phyloP scores from a whole-genome alignment of 1,140 invertebrate genomes.

The Platyscapa corneri region DNA sequence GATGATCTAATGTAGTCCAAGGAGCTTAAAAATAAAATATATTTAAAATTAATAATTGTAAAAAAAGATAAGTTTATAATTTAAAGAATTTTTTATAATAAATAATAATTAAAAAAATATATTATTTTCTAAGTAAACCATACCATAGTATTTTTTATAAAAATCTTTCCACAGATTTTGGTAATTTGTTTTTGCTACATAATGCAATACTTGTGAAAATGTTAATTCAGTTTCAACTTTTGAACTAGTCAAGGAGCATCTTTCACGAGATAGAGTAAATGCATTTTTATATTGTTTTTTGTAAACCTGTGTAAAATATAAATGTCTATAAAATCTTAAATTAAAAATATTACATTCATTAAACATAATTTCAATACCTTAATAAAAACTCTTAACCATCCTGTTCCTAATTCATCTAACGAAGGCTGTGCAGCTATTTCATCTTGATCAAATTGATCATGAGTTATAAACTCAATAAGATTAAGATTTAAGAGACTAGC shows the following conservation, averaged over 20 bases:
- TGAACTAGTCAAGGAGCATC: slow-evolving; percentile 71
- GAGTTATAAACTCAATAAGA: slow-evolving; percentile 63
- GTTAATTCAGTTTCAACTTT: slow-evolving; percentile 79
- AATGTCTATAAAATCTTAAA: not conserved
- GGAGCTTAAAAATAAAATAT: slow-evolving; percentile 53
- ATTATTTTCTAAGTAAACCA: slow-evolving; percentile 52
- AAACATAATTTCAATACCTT: slow-evolving; percentile 59
- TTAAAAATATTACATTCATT: slow-evolving; percentile 14
- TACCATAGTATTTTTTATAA: slow-evolving; percentile 84
- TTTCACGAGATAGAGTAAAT: slow-evolving; percentile 81
- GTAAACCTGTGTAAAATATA: slow-evolving; percentile 74
- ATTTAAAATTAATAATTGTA: not conserved
- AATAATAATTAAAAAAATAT: not conserved
- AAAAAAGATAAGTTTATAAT: not conserved
- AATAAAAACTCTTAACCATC: slow-evolving; percentile 68
- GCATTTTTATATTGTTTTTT: slow-evolving; percentile 80
- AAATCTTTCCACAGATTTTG: slow-evolving; percentile 89
- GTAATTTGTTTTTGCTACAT: slow-evolving; percentile 87
- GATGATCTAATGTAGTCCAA: slow-evolving; percentile 64
- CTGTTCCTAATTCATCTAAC: slow-evolving; percentile 64
- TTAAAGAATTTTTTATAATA: not conserved
- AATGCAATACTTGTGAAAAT: slow-evolving; percentile 85
- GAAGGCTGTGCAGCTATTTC: slow-evolving; percentile 70
- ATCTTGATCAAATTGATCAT: slow-evolving; percentile 66
- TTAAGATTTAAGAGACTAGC: slow-evolving; percentile 62